Evolutionary conservation across 2,888 invertebrate genomes (phyloP).

Genomic region (Sceliomorpha sp.): DNA sequence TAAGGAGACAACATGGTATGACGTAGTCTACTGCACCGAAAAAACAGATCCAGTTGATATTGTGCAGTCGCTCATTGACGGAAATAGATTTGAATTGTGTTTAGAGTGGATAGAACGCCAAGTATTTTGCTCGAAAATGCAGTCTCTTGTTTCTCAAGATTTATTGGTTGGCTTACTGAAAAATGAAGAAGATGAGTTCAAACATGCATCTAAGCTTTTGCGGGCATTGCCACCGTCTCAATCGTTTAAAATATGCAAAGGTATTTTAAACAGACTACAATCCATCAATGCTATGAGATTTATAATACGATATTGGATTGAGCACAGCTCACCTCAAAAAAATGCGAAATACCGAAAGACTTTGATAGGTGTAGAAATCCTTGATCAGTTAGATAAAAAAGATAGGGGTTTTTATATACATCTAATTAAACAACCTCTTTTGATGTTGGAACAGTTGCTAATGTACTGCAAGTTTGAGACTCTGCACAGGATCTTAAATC

Average conservation of each 20-base stretch:
- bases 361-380: conserved; percentile 85
- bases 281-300: conserved; percentile 85
- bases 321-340: conserved; percentile 79
- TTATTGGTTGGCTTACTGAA: conserved; percentile 83
- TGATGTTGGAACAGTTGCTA: conserved; percentile 91
- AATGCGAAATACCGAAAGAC: conserved; percentile 83
- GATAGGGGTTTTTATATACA: conserved; percentile 84
- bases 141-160: conserved; percentile 82
- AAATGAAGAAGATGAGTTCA: conserved; percentile 76
- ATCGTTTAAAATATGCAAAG: conserved; percentile 84
- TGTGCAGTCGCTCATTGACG: conserved; percentile 82
- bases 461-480: conserved; percentile 92
- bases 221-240: conserved; percentile 83
- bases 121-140: conserved; percentile 82
- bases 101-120: conserved; percentile 87
- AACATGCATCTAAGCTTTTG: conserved; percentile 81
- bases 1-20: conserved; percentile 66
- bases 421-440: conserved; percentile 85
- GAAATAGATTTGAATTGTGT: conserved; percentile 84
- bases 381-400: conserved; percentile 82
- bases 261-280: conserved; percentile 84
- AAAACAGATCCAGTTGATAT: conserved; percentile 82
- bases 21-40: conserved; percentile 68
- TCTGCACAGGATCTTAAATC: conserved; percentile 84
- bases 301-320: conserved; percentile 83